Conservation (phyloP, 2,797 vertebrate species). For the Alauda arvensis region DNA sequence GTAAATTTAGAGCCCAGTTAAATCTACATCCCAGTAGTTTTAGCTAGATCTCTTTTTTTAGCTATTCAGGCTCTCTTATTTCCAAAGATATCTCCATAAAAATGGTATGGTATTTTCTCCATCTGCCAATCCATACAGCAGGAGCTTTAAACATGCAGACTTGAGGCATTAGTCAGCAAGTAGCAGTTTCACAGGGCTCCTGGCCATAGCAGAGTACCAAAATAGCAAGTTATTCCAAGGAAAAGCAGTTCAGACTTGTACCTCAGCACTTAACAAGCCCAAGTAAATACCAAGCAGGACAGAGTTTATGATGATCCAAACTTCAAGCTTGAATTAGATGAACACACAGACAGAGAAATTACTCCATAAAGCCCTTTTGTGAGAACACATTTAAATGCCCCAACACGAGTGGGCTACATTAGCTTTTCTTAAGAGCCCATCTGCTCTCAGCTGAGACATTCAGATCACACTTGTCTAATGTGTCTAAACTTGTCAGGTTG, state of each 20-base stretch:
- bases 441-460: neutral
- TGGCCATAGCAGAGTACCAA: neutral
- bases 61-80: neutral
- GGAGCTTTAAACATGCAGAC: neutral
- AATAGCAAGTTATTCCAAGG: neutral
- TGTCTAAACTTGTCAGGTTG: neutral
- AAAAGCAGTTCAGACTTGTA: neutral
- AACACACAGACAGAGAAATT: neutral
- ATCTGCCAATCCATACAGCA: conserved; percentile 28
- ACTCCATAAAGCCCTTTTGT: neutral
- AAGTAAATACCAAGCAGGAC: neutral
- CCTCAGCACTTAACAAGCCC: neutral
- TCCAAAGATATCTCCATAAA: conserved; percentile 32
- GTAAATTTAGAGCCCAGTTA: neutral
- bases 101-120: conserved; percentile 26
- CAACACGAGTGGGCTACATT: neutral
- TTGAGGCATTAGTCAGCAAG: conserved; percentile 24
- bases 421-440: conserved; percentile 8
- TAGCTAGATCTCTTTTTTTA: neutral
- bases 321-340: neutral
- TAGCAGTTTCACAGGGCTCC: neutral
- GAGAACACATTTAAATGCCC: neutral
- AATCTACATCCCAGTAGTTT: neutral
- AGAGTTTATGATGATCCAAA: neutral
- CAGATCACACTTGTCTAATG: conserved; percentile 6